Percentiles rank a stretch among this genome's conserved stretches.
phyloP scores from a whole-genome alignment of 2,797 vertebrate genomes.

The Betta splendens region DNA sequence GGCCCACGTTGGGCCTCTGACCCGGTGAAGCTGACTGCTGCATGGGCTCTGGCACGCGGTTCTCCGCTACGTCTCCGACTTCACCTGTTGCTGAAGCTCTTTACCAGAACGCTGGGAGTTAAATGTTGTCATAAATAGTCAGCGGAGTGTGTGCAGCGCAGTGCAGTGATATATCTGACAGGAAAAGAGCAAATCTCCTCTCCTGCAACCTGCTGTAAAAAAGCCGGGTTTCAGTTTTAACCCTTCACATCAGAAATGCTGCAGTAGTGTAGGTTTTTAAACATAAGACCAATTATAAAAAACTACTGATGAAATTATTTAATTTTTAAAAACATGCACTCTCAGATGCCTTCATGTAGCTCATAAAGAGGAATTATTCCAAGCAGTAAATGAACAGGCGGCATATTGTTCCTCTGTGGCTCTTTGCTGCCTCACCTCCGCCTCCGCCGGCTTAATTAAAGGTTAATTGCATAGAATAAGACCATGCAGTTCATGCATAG shows the following conservation, averaged over 20 bases:
- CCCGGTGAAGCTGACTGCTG: conserved; percentile 53
- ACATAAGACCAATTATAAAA: no score
- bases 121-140: conserved; percentile 78
- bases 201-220: conserved; percentile 63
- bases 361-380: no score
- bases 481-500: conserved; percentile 18
- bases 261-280: conserved; percentile 34
- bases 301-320: no score
- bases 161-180: conserved; percentile 67
- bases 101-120: conserved; percentile 76
- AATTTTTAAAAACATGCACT: no score
- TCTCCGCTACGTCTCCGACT: conserved; percentile 66
- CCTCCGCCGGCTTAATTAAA: conserved; percentile 80
- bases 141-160: conserved; percentile 54
- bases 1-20: conserved; percentile 61
- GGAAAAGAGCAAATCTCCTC: conserved; percentile 64
- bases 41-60: conserved; percentile 70
- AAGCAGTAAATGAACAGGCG: conserved; percentile 68
- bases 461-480: conserved; percentile 75
- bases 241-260: conserved; percentile 44
- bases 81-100: conserved; percentile 80
- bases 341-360: no score
- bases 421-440: conserved; percentile 59
- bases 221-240: conserved; percentile 36
- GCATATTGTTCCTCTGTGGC: conserved; percentile 74